phyloP scores from a whole-genome alignment of 1,140 invertebrate species.

The Gyrodactylus bullatarudis region DNA sequence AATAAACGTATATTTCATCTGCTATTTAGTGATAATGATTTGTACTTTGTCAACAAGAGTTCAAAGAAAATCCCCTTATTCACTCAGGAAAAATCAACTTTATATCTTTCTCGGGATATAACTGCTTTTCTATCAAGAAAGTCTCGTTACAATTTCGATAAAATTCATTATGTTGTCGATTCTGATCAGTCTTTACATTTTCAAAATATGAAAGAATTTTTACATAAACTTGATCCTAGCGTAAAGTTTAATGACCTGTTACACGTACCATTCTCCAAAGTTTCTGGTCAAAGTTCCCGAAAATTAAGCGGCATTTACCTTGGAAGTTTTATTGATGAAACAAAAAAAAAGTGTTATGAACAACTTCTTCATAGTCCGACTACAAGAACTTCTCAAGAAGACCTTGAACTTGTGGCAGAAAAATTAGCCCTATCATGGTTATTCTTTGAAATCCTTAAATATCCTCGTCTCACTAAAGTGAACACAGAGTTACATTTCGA shows the following conservation, averaged over 20 bases:
- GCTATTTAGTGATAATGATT: not conserved
- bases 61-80: not conserved
- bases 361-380: not conserved
- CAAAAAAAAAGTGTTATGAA: not conserved
- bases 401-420: not conserved
- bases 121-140: not conserved
- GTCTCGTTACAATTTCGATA: not conserved
- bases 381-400: not conserved
- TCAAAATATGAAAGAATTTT: not conserved
- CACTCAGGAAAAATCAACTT: not conserved
- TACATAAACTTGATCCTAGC: not conserved
- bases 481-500: not conserved
- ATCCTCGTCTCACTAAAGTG: not conserved
- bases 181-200: not conserved
- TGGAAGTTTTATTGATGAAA: not conserved
- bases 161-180: not conserved
- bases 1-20: too few relatives aligned
- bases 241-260: not conserved
- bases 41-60: not conserved
- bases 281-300: not conserved
- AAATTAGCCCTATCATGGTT: not conserved
- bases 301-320: not conserved
- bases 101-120: not conserved
- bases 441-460: not conserved
- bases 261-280: not conserved